These are phyloP conservation scores for Pteromalus puparum DNA, from an alignment of 1,140 invertebrate genomes.

Conservation along the genomic window DNA sequence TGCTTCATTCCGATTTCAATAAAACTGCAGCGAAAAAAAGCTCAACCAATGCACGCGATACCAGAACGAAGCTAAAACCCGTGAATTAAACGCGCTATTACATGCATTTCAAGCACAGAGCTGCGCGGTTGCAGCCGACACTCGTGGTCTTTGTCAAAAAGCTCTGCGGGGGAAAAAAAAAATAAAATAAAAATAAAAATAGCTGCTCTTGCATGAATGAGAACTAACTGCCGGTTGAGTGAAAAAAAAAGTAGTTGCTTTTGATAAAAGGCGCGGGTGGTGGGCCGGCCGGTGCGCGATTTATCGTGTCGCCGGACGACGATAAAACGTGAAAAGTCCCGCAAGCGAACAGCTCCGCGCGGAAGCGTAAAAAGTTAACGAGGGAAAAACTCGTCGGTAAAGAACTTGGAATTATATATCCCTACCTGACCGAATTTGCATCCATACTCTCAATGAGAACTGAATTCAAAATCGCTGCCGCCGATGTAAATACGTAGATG, in stretches of 20 bases:
- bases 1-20: not conserved
- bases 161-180: not conserved
- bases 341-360: too few relatives aligned
- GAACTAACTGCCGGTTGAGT: not conserved
- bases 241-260: slow-evolving; percentile 19
- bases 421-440: not conserved
- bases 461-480: too few relatives aligned
- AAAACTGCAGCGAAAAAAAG: not conserved
- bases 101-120: not conserved
- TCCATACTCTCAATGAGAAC: not conserved
- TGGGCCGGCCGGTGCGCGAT: slow-evolving; percentile 20
- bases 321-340: slow-evolving; percentile 50
- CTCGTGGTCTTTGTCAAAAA: slow-evolving; percentile 1
- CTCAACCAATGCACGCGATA: not conserved
- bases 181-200: slow-evolving; percentile 7
- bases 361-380: slow-evolving; percentile 15
- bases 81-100: slow-evolving; percentile 21
- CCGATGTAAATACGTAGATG: too few relatives aligned
- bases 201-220: not conserved
- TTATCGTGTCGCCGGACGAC: slow-evolving; percentile 49
- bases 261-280: slow-evolving; percentile 51
- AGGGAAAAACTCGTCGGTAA: not conserved
- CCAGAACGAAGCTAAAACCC: not conserved
- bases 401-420: not conserved
- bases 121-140: not conserved